Evolutionary conservation across 1,140 invertebrate species (phyloP), one percentile per base, ranked within the genome.

Genomic region (Magallana gigas): DNA sequence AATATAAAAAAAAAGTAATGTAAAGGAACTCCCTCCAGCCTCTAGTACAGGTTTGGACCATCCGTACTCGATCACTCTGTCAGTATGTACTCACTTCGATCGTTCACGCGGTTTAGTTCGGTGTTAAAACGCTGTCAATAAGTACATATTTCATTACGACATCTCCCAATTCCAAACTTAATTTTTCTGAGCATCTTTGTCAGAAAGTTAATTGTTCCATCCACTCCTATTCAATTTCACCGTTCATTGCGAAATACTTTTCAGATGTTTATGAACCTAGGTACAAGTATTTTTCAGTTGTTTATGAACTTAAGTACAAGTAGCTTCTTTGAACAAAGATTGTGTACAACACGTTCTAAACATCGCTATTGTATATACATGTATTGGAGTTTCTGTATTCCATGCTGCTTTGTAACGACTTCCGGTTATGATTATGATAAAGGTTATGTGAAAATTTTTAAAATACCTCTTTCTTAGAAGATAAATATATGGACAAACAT

Each of bases 181-280:
- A 71, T 29, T 29, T 76, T 62, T 62, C n/a, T 62, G 36, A 1
- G 23, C 14, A 76, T 76, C 23, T 76, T 23, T 76, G 29, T 76
- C 14, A 29, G 68, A 76, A 76, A 12, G 18, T 76, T 29, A 76
- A 36, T 76, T 11, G 23, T 76, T 62, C 60, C 60, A 16, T 1
- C 60, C 60, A 62, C 68, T 12, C 68, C 68, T 23, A 76, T 76
- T 76, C 23, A 76, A 29, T 76, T 76, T 68, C 29, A 29, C 8
- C 23, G 7, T 76, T 18, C 9, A 76, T 48, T 5, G 36, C 36
- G 36, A 48, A 48, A 76, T 29, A 76, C 9, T 76, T 76, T 76
- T 12, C 68, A 23, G 8, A 4, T 48, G 36, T 76, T 48, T 76
- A 0, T 9, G 36, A 76, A 9, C 9, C 68, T 76, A 71, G 68